Evolutionary conservation across 64 coral and sea anemone genomes (phyloP).

Genomic region (Pocillopora verrucosa): DNA sequence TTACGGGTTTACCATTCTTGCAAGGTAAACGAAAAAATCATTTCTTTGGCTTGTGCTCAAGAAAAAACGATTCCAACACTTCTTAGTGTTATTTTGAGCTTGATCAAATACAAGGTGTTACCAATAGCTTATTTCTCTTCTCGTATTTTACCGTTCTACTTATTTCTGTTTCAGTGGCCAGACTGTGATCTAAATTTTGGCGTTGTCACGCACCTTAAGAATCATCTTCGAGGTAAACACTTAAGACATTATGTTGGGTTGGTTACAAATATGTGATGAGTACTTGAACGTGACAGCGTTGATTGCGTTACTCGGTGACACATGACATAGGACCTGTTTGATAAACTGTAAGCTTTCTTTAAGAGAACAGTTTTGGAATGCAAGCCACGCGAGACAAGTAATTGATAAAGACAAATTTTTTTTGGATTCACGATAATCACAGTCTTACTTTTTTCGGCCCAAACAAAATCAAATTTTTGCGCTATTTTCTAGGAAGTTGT

Average conservation of each 20-base stretch:
- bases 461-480: too few relatives aligned
- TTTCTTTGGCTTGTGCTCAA: too few relatives aligned
- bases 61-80: too few relatives aligned
- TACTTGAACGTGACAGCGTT: neutral
- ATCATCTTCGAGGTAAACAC: constrained; percentile 74
- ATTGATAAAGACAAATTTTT: too few relatives aligned
- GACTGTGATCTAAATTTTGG: constrained; percentile 89
- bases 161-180: constrained; percentile 63
- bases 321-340: too few relatives aligned
- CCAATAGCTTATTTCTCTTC: too few relatives aligned
- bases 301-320: neutral
- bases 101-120: too few relatives aligned
- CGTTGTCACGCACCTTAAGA: constrained; percentile 67
- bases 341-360: too few relatives aligned
- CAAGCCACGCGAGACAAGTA: too few relatives aligned
- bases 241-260: neutral
- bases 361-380: too few relatives aligned
- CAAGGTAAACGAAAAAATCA: constrained; percentile 47
- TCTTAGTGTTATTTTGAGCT: too few relatives aligned
- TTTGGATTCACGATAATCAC: neutral
- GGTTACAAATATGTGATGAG: neutral
- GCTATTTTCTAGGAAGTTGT: neutral
- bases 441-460: neutral
- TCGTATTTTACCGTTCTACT: neutral
- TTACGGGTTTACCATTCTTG: constrained; percentile 83